A percentile compares a stretch with the other conserved stretches of the same genome.
Evolutionary conservation across 1,140 invertebrate species (phyloP).

Genomic region (Bombus picipes): DNA sequence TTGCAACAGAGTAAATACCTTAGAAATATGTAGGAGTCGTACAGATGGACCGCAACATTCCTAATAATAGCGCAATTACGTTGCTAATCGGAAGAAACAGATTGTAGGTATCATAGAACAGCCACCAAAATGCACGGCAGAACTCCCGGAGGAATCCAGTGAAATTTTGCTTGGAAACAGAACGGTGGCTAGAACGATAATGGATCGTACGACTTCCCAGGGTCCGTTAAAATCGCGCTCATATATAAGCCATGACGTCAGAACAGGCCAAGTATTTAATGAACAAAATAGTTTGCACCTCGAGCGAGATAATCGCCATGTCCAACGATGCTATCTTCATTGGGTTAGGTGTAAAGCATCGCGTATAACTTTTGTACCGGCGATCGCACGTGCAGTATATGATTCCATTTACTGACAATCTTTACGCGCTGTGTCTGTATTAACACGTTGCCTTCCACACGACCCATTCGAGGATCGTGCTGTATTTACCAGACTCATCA

Average conservation of each 20-base stretch:
- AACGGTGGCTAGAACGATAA: conserved; percentile 33
- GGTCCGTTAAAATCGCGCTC: conserved; percentile 32
- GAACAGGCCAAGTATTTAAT: conserved; percentile 13
- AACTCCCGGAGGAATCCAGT: conserved; percentile 27
- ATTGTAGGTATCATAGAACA: conserved; percentile 49
- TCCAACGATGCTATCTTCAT: background rate
- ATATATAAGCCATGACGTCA: background rate
- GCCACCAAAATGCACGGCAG: conserved; percentile 25
- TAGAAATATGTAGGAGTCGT: background rate
- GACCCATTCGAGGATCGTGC: background rate
- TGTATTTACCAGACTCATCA: background rate
- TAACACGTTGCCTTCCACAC: background rate
- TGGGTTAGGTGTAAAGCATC: background rate
- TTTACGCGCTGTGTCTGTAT: background rate
- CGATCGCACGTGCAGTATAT: background rate
- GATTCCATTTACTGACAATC: background rate
- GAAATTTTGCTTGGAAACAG: conserved; percentile 48
- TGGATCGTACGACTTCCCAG: conserved; percentile 42
- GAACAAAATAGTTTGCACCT: conserved; percentile 32
- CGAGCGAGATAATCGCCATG: background rate
- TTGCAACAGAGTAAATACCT: background rate
- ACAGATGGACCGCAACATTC: conserved; percentile 14
- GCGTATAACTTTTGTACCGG: background rate
- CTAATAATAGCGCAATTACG: conserved; percentile 58
- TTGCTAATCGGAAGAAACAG: conserved; percentile 57